phyloP scores from a whole-genome alignment of 2,113 vertebrate genomes.

The Rhinogobius similis region DNA sequence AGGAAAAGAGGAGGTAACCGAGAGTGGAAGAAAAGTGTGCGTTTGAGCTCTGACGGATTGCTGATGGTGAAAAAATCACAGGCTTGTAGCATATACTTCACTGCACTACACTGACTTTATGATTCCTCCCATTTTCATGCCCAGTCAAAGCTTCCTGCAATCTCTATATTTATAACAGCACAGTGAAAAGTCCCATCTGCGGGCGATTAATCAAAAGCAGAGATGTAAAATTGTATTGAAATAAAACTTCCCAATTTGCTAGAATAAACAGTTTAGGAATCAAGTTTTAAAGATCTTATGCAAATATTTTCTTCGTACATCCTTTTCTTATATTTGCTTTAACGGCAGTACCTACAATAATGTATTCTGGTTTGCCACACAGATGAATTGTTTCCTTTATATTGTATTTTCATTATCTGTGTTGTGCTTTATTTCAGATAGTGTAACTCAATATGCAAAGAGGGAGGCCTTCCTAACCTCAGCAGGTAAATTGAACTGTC shows the following conservation, averaged over 20 bases:
- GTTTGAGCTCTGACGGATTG: constrained; percentile 1
- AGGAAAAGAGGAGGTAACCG: not conserved
- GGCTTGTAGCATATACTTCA: constrained; percentile 17
- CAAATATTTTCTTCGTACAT: not conserved
- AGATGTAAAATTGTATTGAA: constrained; percentile 27
- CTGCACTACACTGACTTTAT: constrained; percentile 48
- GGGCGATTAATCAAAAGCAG: constrained; percentile 42
- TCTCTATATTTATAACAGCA: constrained; percentile 36
- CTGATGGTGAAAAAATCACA: constrained; percentile 23
- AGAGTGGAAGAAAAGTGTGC: not conserved
- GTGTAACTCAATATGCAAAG: constrained; percentile 35
- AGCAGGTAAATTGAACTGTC: constrained; percentile 51
- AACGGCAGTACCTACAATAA: constrained; percentile 5
- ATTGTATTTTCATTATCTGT: constrained; percentile 7
- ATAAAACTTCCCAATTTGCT: constrained; percentile 1
- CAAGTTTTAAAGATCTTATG: constrained; percentile 20
- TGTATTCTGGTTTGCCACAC: constrained; percentile 15
- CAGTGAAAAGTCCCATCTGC: constrained; percentile 22
- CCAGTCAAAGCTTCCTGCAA: constrained; percentile 40
- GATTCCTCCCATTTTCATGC: constrained; percentile 57
- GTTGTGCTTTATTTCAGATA: constrained; percentile 3
- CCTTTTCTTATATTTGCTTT: constrained; percentile 3
- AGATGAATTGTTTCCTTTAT: constrained; percentile 16
- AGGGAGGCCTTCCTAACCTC: not conserved
- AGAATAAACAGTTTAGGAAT: constrained; percentile 32